Evolutionary conservation across 1,140 invertebrate genomes (phyloP), one percentile per base, ranked within the genome.

Genomic region (Aphis gossypii): DNA sequence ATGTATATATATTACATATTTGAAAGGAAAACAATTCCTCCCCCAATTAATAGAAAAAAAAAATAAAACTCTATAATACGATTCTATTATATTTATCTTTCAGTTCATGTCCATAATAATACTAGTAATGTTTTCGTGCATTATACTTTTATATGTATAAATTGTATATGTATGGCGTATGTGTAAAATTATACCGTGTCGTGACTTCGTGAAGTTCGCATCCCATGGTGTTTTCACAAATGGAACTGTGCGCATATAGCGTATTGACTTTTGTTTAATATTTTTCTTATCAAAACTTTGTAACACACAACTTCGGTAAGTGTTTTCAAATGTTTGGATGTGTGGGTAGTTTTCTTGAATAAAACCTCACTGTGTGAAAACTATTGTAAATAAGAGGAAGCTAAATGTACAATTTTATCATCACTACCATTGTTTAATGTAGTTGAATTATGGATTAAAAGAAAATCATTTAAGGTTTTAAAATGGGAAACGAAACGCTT

Each of bases 231-330:
- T 54, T 89, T 54, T 23, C 21, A 35, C 14, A 88, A 89, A 38
- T 54, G 48, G 87, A 38, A 89, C n/a, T 51, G 48, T 51, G 14
- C 48, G 48, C 48, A 20, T 51, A 51, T 20, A 51, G 48, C n/a
- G 18, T 89, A 38, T 89, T 89, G 87, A 54, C 87, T 89, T 89
- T 51, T 51, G n/a, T 9, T 38, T 51, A 51, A 89, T 89, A 51
- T 89, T 89, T 76, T 89, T 89, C 87, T 54, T 51, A 51, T 89
- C 23, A 54, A 89, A 54, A 51, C n/a, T 35, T 89, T 54, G n/a
- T 23, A 3, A 89, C n/a, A 23, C 35, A 25, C 14, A 51, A 30
- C 23, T 51, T 84, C 23, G 38, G 21, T 41, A 38, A 84, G 41
- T 46, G 84, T 87, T 87, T 87, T 87, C 84, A 87, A 87, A 87